A percentile compares a stretch with the other conserved stretches of the same genome.
Conservation (phyloP, 1,140 invertebrate genomes). For the Drosophila tsacasi region DNA sequence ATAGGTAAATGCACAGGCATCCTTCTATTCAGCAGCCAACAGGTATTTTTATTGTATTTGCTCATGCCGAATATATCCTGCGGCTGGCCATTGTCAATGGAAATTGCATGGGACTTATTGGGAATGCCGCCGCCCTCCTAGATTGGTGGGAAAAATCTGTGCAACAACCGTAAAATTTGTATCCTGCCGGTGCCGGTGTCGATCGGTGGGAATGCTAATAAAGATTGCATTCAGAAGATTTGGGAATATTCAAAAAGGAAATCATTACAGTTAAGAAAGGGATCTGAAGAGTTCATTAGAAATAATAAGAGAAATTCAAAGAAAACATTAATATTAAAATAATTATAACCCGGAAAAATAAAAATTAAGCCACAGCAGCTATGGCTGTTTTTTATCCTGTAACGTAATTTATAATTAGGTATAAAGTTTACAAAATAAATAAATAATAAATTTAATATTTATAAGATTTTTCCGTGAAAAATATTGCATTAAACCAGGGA, state of each 20-base stretch:
- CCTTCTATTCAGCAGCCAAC: slow-evolving; percentile 62
- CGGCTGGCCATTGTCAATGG: slow-evolving; percentile 80
- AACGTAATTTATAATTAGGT: no score
- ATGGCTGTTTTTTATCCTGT: no score
- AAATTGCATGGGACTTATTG: slow-evolving; percentile 53
- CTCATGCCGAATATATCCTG: slow-evolving; percentile 79
- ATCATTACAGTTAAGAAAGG: not conserved
- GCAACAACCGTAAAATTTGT: slow-evolving; percentile 58
- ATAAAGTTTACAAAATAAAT: no score
- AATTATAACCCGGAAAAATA: no score
- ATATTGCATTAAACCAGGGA: rapidly evolving
- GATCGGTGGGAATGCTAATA: slow-evolving; percentile 63
- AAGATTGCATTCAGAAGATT: slow-evolving; percentile 29
- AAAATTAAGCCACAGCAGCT: no score
- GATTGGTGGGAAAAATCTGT: slow-evolving; percentile 68
- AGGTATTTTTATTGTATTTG: slow-evolving; percentile 83
- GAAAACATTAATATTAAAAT: not conserved
- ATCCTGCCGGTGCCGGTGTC: slow-evolving; percentile 53
- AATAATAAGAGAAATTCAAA: not conserved
- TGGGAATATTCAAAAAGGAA: slow-evolving; percentile 3
- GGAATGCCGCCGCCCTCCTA: slow-evolving; percentile 22
- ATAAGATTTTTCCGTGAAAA: no score
- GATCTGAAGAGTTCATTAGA: no score
- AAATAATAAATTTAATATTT: no score
- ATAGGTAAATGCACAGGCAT: slow-evolving; percentile 61